These are phyloP conservation scores for Epinotia bilunana DNA, from an alignment of 2,888 invertebrate genomes.

Conservation along the genomic window DNA sequence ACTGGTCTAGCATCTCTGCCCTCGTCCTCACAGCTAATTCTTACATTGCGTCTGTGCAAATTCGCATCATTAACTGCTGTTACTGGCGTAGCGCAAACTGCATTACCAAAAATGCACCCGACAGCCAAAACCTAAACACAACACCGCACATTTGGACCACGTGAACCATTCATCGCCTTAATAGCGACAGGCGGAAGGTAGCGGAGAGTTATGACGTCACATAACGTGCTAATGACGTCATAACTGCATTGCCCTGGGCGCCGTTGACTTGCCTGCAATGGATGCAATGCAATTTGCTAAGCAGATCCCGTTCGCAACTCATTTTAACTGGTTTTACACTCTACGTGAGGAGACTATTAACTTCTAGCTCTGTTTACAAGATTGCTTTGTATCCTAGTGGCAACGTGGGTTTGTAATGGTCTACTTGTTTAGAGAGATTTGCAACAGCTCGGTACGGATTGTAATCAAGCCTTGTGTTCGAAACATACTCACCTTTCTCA, in stretches of 20 bases:
- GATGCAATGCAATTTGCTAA: constrained; percentile 69
- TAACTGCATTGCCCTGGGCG: constrained; percentile 78
- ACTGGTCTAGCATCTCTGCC: background rate
- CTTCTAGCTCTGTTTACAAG: constrained; percentile 29
- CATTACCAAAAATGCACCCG: constrained; percentile 40
- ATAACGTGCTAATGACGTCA: constrained; percentile 82
- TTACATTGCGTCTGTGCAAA: background rate
- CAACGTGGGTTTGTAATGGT: constrained; percentile 22
- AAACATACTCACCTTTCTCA: background rate
- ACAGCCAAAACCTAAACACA: constrained; percentile 56
- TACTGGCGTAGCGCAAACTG: background rate
- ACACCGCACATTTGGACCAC: constrained; percentile 70
- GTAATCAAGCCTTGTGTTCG: constrained; percentile 9
- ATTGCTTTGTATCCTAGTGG: constrained; percentile 27
- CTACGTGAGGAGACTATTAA: constrained; percentile 47
- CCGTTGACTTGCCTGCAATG: constrained; percentile 66
- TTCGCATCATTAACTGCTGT: background rate
- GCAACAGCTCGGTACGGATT: background rate
- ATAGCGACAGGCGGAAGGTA: constrained; percentile 81
- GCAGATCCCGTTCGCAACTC: constrained; percentile 55
- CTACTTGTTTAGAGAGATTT: constrained; percentile 7
- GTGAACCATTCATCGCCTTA: constrained; percentile 75
- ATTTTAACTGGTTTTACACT: constrained; percentile 60
- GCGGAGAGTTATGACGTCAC: constrained; percentile 78
- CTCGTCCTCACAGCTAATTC: background rate